Percentiles rank a stretch among this genome's conserved stretches.
Conservation (phyloP, 2,888 invertebrate genomes). For the Hipparchia sbordonii region DNA sequence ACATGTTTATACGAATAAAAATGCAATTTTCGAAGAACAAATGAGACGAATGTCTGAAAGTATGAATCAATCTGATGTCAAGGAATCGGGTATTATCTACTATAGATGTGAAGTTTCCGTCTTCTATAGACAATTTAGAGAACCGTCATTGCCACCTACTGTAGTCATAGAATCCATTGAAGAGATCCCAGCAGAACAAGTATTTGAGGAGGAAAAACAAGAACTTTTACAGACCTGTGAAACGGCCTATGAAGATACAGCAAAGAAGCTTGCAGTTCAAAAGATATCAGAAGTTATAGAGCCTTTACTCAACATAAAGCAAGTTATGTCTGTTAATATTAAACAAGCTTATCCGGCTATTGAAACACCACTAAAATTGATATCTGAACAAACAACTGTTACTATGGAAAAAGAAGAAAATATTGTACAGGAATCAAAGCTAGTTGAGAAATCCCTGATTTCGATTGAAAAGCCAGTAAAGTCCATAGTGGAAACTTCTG, state of each 20-base stretch:
- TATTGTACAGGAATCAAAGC: slow-evolving; percentile 27
- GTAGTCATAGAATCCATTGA: slow-evolving; percentile 38
- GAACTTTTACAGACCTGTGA: slow-evolving; percentile 28
- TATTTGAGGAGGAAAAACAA: slow-evolving; percentile 13
- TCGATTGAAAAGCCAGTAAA: slow-evolving; percentile 32
- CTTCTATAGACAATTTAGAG: slow-evolving; percentile 20
- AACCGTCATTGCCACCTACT: slow-evolving; percentile 23
- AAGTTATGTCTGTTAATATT: slow-evolving; percentile 24
- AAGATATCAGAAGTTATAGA: slow-evolving; percentile 40
- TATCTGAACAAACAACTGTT: slow-evolving; percentile 42
- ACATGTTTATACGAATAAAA: slow-evolving; percentile 72
- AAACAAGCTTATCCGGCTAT: slow-evolving; percentile 31
- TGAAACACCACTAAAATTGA: slow-evolving; percentile 43
- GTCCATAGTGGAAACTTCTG: slow-evolving; percentile 36
- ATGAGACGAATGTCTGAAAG: slow-evolving; percentile 55
- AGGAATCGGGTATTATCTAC: slow-evolving; percentile 20
- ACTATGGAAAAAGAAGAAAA: slow-evolving; percentile 35
- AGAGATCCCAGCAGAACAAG: slow-evolving; percentile 36
- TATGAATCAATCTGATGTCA: slow-evolving; percentile 23
- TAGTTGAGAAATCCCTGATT: slow-evolving; percentile 17
- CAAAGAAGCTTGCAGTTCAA: slow-evolving; percentile 38
- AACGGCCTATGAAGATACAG: slow-evolving; percentile 34
- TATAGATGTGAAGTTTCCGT: slow-evolving; percentile 23
- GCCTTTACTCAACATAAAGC: slow-evolving; percentile 33
- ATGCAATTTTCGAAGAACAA: slow-evolving; percentile 63